Conservation (phyloP, 92 coral and sea anemone genomes). For the Epizoanthus stellaris region DNA sequence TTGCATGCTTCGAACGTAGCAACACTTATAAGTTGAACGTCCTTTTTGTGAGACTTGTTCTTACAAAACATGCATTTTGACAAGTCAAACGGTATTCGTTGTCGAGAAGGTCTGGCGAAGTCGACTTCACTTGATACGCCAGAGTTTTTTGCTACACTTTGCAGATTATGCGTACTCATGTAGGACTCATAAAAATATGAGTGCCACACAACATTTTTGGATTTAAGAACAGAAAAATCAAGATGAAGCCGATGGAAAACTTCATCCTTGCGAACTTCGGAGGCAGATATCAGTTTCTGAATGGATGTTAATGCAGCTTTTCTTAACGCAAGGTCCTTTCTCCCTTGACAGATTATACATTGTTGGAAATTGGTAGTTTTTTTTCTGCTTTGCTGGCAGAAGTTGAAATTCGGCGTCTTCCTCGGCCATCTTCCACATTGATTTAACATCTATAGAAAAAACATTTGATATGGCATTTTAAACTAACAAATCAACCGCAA, state of each 20-base stretch:
- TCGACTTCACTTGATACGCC: not conserved
- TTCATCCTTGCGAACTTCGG: not conserved
- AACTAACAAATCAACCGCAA: too few relatives aligned
- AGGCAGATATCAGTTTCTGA: conserved; percentile 1
- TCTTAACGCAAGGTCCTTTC: not conserved
- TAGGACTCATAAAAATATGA: conserved; percentile 14
- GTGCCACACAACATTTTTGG: conserved; percentile 45
- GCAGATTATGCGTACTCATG: conserved; percentile 10
- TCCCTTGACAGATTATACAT: conserved; percentile 30
- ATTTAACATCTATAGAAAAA: too few relatives aligned
- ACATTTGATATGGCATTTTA: too few relatives aligned
- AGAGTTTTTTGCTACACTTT: not conserved
- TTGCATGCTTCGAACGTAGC: conserved; percentile 46
- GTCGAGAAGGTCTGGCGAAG: not conserved
- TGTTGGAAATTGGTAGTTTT: conserved; percentile 19
- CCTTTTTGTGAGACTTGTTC: conserved; percentile 36
- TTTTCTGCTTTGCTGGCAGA: conserved; percentile 3
- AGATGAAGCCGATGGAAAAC: conserved; percentile 1
- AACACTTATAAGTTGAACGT: conserved; percentile 39
- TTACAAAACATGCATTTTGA: conserved; percentile 45
- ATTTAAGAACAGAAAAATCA: not conserved
- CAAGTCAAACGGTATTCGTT: conserved; percentile 39
- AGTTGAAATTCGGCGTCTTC: not conserved
- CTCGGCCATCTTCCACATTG: too few relatives aligned
- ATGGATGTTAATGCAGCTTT: not conserved